Evolutionary conservation across 2,888 invertebrate genomes (phyloP), one percentile per base, ranked within the genome.

Genomic region (Dryocosmus kuriphilus): DNA sequence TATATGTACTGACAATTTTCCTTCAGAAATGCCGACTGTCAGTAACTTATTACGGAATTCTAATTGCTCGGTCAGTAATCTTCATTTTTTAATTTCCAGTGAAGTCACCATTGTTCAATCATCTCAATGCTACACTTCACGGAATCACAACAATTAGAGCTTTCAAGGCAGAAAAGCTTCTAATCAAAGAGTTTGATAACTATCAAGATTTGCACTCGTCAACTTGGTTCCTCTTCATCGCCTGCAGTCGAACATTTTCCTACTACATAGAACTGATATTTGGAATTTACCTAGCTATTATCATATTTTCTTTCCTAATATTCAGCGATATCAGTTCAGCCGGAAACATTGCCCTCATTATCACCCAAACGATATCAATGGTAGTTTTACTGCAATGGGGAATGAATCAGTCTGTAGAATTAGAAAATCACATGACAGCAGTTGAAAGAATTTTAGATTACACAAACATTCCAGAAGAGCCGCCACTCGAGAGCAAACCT

Each of bases 91-190:
- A 81, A 8, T 74, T 77, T 91, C 61, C 92, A 97, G 97, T 97
- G 81, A 95, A 98, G 79, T 98, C 98, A 86, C 99, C 99, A 0
- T 97, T 99, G 19, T 99, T 98, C 92, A 96, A 97, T 4, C 98
- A 98, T 89, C 92, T 99, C 86, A 97, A 96, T 88, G 96, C 98
- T 27, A 95, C 97, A 0, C 92, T 99, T 8, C 96, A 97, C 89
- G 99, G 99, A 0, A 93, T 99, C 80, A 95, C 97, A 0, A 98
- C 98, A 0, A 98, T 99, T 74, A 94, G 98, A 77, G 97, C 98
- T 0, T 98, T 97, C 86, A 51, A 76, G 0, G 95, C 95, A 0
- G 94, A 97, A 89, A 87, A 92, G 1, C 93, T 94, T 7, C 93
- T 97, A 74, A 92, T 92, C 1, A 89, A 92, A n/a, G 94, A 94